Base-by-base conservation (phyloP, 2,113 vertebrate species). In the Acanthisitta chloris region DNA sequence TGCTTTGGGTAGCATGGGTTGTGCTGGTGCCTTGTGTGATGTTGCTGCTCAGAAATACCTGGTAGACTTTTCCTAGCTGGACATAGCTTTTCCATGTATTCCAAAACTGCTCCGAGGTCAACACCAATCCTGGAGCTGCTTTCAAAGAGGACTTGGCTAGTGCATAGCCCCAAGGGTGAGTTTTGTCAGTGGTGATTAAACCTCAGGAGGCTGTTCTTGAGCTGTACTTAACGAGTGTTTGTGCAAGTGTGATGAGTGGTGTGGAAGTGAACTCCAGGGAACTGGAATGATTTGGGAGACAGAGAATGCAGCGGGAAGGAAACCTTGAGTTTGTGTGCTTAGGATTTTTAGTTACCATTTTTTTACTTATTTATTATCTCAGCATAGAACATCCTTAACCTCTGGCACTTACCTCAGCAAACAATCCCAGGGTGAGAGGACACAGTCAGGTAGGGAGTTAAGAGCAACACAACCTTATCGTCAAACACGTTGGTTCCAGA, bases 281-380 rank as follows among this genome's bases (percentile, higher is more conserved):
- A 5, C 58, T 61, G 49, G 77, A 62, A 70, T 64, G 70, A 61
- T 46, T 9, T 34, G 61, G 59, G 94, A 23, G 65, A 12, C 8
- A n/a, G 48, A 80, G 87, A 70, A 88, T 34, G 86, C 76, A 46
- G 42, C 17, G 51, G 12, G 48, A 79, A 59, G 73, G 87, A 45
- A 76, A 64, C 81, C 33, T 73, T n/a, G 84, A 57, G 86, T 40
- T 49, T 79, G 36, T 67, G 58, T n/a, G 7, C 11, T 36, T 73
- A 29, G 67, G 59, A 20, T 8, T 31, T 77, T 17, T 62, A 69
- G 57, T 55, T 48, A 28, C 64, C 43, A 36, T 61, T 10, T 72
- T 78, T 80, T 58, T 70, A 88, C 52, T 84, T 96, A 95, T 94
- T 95, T 95, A 58, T 86, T 88, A 46, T 86, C 83, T 92, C 80